phyloP scores from a whole-genome alignment of 2,797 vertebrate genomes.

The Notoglanidium macrostoma region DNA sequence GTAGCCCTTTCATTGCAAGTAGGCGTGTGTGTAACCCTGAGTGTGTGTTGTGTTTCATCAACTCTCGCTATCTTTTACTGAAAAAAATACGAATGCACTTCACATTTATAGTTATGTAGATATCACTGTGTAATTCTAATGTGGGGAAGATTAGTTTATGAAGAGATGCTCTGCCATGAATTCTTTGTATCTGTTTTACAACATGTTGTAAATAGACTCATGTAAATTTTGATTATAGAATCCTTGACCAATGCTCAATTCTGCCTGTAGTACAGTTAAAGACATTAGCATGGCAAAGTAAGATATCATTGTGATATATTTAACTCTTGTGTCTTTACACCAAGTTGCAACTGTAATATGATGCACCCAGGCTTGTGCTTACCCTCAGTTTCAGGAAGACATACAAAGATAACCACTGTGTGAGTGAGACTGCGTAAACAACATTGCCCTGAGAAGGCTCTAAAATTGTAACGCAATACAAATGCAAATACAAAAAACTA shows the following conservation, averaged over 20 bases:
- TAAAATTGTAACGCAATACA: neutral
- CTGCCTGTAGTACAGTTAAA: neutral
- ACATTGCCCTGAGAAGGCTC: slow-evolving; percentile 40
- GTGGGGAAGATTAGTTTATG: neutral
- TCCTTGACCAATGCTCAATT: neutral
- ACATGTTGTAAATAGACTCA: slow-evolving; percentile 28
- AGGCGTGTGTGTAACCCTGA: slow-evolving; percentile 12
- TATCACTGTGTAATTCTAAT: slow-evolving; percentile 6
- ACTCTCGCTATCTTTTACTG: neutral
- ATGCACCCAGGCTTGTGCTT: slow-evolving; percentile 10
- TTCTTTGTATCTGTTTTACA: slow-evolving; percentile 11
- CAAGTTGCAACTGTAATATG: slow-evolving; percentile 9
- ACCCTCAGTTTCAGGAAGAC: slow-evolving; percentile 11
- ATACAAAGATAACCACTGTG: neutral
- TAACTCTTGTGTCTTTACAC: slow-evolving; percentile 31
- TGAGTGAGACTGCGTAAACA: slow-evolving; percentile 1
- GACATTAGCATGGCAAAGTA: neutral
- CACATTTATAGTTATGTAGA: neutral
- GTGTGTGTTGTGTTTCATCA: slow-evolving; percentile 27
- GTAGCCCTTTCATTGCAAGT: neutral
- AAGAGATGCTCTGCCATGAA: neutral
- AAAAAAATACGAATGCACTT: neutral
- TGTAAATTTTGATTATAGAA: neutral
- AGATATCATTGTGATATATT: slow-evolving; percentile 7
- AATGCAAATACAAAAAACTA: neutral